Base-by-base conservation (phyloP, 2,888 invertebrate genomes). In the Phyllotreta striolata region DNA sequence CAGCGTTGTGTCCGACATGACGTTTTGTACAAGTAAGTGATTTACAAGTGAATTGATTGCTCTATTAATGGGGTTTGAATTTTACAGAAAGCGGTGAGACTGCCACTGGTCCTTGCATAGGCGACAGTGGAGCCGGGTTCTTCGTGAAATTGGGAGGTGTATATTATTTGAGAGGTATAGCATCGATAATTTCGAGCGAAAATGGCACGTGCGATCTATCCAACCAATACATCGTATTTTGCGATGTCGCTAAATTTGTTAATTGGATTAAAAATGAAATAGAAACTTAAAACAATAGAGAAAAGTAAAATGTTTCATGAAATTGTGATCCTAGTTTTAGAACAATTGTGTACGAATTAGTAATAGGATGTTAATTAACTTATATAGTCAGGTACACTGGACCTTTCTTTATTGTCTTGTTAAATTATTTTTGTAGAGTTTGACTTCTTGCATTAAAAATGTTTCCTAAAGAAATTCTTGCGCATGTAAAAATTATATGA, bases 111-210 rank as follows among this genome's bases (percentile, higher is more conserved):
- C 82, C 83, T 3, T 84, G 84, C 63, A 81, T 81, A 54, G 84
- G 83, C 1, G 83, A 84, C 66, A 82, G 81, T 62, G 84, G 84
- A 10, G 81, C 82, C 24, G 84, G 83, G 2, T 79, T 88, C 10
- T 80, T 85, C 70, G 76, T 88, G 43, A 73, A 74, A 9, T 74
- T 74, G 62, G 80, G 80, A 59, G 79, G 80, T 47, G 79, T 77
- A 62, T 86, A 83, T 82, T 77, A 79, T 68, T 72, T 86, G 8
- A 77, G 84, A 47, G 86, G 86, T 2, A 79, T 83, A 7, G 83
- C 85, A 8, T 84, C 85, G 0, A 79, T 82, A 1, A 77, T 83
- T 1, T 56, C 84, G 13, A 66, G 64, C 9, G 67, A 68, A 5
- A 64, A 68, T 34, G 69, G 67, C 47, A 71, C 66, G 46, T 80